phyloP scores from a whole-genome alignment of 2,113 vertebrate species.

The Zingel zingel region DNA sequence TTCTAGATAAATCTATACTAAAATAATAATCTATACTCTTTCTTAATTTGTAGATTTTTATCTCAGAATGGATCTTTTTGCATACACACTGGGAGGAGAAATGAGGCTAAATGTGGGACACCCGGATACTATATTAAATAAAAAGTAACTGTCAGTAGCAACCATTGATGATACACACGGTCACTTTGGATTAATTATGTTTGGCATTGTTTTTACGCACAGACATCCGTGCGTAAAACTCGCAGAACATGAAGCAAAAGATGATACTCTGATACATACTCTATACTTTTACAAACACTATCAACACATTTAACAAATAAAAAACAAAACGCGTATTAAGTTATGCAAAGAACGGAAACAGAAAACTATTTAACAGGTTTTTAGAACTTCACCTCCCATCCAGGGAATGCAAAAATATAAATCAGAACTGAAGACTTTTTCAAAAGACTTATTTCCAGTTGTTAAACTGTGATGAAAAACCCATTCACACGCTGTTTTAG shows the following conservation, averaged over 20 bases:
- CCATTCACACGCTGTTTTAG: fast-evolving
- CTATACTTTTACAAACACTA: background rate
- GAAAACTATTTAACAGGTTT: fast-evolving
- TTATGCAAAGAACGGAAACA: fast-evolving
- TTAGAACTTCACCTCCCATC: background rate
- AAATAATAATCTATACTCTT: too few species aligned
- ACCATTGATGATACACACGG: background rate
- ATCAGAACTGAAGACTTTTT: background rate
- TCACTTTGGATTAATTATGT: background rate
- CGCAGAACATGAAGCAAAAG: background rate
- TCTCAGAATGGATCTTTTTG: background rate
- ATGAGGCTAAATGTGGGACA: background rate
- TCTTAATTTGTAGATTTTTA: background rate
- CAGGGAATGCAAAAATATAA: background rate
- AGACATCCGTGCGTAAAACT: background rate
- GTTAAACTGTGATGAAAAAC: background rate
- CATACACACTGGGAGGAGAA: background rate
- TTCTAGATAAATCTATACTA: too few species aligned
- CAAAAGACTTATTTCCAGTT: background rate
- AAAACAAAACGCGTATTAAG: background rate
- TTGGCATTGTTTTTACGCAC: background rate
- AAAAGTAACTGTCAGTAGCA: background rate
- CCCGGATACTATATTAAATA: background rate
- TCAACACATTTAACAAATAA: background rate
- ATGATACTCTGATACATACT: background rate